phyloP scores from a whole-genome alignment of 2,797 vertebrate species.

The Urosaurus nigricauda region DNA sequence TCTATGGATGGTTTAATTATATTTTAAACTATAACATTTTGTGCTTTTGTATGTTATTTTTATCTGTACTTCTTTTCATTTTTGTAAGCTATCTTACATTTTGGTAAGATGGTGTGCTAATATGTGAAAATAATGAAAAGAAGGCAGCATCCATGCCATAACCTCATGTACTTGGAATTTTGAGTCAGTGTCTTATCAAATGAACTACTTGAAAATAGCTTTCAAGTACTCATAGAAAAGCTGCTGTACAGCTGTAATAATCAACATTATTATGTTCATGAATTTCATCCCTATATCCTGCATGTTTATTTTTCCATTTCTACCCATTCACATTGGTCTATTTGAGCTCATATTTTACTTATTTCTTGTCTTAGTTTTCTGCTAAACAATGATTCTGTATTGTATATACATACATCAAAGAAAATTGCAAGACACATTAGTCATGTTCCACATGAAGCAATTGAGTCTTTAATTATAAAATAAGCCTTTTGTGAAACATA shows the following conservation, averaged over 20 bases:
- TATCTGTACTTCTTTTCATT: too few relatives aligned
- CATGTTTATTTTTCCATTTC: background rate
- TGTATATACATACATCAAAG: constrained; percentile 52
- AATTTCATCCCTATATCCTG: background rate
- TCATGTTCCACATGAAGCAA: constrained; percentile 43
- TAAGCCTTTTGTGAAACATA: constrained; percentile 60
- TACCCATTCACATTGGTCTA: background rate
- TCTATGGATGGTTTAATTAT: too few relatives aligned
- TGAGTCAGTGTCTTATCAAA: constrained; percentile 46
- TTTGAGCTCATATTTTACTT: constrained; percentile 13
- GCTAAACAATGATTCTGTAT: constrained; percentile 28
- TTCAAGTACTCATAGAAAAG: constrained; percentile 41
- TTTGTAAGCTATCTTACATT: too few relatives aligned
- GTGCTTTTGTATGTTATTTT: too few relatives aligned
- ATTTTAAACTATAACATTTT: too few relatives aligned
- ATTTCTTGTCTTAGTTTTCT: constrained; percentile 18
- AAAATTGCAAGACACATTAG: constrained; percentile 57
- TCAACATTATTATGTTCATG: constrained; percentile 26
- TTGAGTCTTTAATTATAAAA: constrained; percentile 62
- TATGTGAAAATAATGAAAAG: too few relatives aligned
- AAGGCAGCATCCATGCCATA: background rate
- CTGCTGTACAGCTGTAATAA: constrained; percentile 37
- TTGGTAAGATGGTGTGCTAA: too few relatives aligned
- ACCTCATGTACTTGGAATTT: background rate
- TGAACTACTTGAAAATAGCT: constrained; percentile 49